Conservation (phyloP, 2,113 vertebrate species). For the Entelurus aequoreus region DNA sequence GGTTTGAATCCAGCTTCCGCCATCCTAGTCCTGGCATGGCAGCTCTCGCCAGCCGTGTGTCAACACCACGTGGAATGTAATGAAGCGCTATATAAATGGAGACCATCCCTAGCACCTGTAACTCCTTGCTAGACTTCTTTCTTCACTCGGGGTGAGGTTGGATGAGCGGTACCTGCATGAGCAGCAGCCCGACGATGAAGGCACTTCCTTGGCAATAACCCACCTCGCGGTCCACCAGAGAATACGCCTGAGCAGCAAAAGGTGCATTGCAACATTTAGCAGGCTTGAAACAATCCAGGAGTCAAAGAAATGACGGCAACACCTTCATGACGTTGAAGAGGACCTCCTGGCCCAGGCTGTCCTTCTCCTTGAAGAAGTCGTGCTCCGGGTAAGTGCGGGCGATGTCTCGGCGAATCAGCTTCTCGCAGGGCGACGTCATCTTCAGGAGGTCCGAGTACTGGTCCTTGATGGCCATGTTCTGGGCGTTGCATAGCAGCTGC, state of each 20-base stretch:
- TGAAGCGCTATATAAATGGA: too few relatives aligned
- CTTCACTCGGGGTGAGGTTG: too few relatives aligned
- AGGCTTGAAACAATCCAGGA: too few relatives aligned
- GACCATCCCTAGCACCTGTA: too few relatives aligned
- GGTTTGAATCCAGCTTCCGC: too few relatives aligned
- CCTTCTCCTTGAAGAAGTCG: slow-evolving; percentile 99
- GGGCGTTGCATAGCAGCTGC: slow-evolving; percentile 93
- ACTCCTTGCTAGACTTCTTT: too few relatives aligned
- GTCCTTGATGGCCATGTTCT: slow-evolving; percentile 95
- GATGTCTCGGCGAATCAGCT: slow-evolving; percentile 94
- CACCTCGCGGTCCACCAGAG: slow-evolving; percentile 96
- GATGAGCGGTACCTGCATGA: slow-evolving; percentile 88
- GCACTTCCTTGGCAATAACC: slow-evolving; percentile 98
- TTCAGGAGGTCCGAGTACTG: slow-evolving; percentile 97
- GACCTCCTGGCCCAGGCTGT: slow-evolving; percentile 95
- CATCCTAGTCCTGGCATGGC: too few relatives aligned
- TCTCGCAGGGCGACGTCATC: slow-evolving; percentile 98
- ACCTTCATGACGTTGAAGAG: slow-evolving; percentile 99
- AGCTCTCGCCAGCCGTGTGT: too few relatives aligned
- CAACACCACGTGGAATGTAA: too few relatives aligned
- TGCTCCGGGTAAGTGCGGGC: slow-evolving; percentile 97
- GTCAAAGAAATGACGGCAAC: not conserved
- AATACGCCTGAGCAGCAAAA: slow-evolving; percentile 84
- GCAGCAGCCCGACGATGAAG: slow-evolving; percentile 95
- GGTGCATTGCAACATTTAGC: too few relatives aligned